phyloP scores from a whole-genome alignment of 2,888 invertebrate species.

The Leucozona laternaria region DNA sequence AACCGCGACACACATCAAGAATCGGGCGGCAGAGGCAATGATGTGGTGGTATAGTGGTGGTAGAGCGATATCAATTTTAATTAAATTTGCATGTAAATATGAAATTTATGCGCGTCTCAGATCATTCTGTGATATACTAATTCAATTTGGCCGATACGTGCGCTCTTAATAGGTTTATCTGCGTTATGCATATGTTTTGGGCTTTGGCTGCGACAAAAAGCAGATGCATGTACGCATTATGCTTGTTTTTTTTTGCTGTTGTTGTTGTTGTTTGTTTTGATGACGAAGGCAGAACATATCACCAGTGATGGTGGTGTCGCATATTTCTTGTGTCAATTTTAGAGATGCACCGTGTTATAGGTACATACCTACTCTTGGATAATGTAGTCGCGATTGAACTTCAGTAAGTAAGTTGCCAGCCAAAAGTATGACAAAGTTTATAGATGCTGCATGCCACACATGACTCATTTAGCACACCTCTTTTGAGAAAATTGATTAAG shows the following conservation, averaged over 20 bases:
- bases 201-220: conserved; percentile 33
- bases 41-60: not conserved
- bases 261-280: not conserved
- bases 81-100: conserved; percentile 79
- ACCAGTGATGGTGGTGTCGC: not conserved
- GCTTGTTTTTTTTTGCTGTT: not conserved
- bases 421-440: not conserved
- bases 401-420: not conserved
- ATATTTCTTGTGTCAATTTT: conserved; percentile 27
- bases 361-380: not conserved
- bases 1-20: conserved; percentile 2
- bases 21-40: not conserved
- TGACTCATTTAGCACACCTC: conserved; percentile 27
- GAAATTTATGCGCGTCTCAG: conserved; percentile 78
- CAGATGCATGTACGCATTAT: conserved; percentile 15
- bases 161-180: conserved; percentile 73
- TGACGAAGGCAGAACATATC: not conserved
- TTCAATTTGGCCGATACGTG: conserved; percentile 76
- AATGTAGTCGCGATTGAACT: conserved; percentile 36
- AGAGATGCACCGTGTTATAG: conserved; percentile 16
- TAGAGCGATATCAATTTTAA: conserved; percentile 76
- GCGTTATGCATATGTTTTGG: conserved; percentile 44
- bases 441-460: not conserved
- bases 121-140: conserved; percentile 77
- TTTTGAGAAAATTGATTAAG: conserved; percentile 38